Base-by-base conservation (phyloP, 30 jellyfish, hydroid and myxozoan species). In the Aurelia aurita complex sp. Pacific region DNA sequence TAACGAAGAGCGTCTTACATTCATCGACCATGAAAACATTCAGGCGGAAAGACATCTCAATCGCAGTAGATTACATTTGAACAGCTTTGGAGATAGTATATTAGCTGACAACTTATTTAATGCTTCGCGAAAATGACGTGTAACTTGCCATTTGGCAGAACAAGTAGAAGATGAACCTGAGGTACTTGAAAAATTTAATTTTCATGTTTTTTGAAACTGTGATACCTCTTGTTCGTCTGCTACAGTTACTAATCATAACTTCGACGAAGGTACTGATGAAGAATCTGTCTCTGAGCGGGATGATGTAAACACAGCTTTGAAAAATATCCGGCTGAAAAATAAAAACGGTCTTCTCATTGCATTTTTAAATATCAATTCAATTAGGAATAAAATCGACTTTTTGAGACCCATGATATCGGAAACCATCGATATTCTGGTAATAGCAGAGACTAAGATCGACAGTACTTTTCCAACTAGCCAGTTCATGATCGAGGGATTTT, bases 401-500 rank as follows among this genome's bases (percentile, higher is more conserved):
- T 63, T 70, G 62, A 7, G 80, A 70, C 80, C 80, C 63, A 70
- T 70, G 80, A 63, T 40, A 40, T 40, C 52, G 4, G 52, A 40
- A 40, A 9, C 52, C 60, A 51, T 42, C 18, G 83, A 73, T 73
- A 73, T 59, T 23, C 17, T 77, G 64, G 61, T 64, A 4, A 77
- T 77, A 54, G 69, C 82, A 8, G 85, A 80, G 73, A 80, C 90
- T 9, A 80, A 80, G 54, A 43, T 65, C 52, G 90, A 80, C 43
- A 23, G 64, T 34, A 29, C 90, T 51, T 80, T 80, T 29, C 73
- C 90, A 18, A 66, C 84, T 5, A 51, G 33, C 23, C 83, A 73
- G 70, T 73, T 73, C 36, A 5, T 40, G 23, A 36, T 73, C 9
- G 70, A 73, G 10, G 83, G 74, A 5, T 67, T 19, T 51, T 5